Conservation (phyloP, 1,140 invertebrate species). For the Penaeus indicus region DNA sequence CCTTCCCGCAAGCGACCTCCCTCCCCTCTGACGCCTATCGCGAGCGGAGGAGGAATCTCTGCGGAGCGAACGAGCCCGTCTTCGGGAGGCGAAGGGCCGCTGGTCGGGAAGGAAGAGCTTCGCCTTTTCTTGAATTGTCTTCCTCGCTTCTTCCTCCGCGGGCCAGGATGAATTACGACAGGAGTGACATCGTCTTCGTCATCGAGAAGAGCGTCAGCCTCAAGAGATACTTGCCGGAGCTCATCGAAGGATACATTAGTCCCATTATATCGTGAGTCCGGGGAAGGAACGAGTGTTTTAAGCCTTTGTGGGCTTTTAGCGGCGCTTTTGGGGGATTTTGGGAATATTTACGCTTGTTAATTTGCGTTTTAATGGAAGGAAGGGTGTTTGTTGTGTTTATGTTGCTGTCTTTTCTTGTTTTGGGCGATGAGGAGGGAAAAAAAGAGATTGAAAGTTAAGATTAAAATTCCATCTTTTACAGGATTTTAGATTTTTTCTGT, state of each 20-base stretch:
- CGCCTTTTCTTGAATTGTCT: too few relatives aligned
- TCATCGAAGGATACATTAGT: conserved; percentile 40
- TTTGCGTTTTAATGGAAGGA: not conserved
- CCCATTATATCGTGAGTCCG: conserved; percentile 42
- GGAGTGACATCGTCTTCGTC: conserved; percentile 49
- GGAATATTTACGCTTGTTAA: not conserved
- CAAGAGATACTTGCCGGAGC: conserved; percentile 48
- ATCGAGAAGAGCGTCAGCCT: conserved; percentile 51
- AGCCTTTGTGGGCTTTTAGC: too few relatives aligned
- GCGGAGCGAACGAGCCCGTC: too few relatives aligned
- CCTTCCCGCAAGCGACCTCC: too few relatives aligned
- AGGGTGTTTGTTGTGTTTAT: not conserved
- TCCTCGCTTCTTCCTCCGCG: too few relatives aligned
- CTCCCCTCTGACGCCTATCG: too few relatives aligned
- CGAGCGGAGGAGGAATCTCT: too few relatives aligned
- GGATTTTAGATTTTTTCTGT: too few relatives aligned
- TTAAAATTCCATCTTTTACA: too few relatives aligned
- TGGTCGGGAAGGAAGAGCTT: too few relatives aligned
- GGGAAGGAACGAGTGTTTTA: not conserved
- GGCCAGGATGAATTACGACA: conserved; percentile 41
- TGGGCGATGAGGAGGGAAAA: not conserved
- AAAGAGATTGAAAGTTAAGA: not conserved
- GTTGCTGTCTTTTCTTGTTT: too few relatives aligned
- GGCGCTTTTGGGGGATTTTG: not conserved
- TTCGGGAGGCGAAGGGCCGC: too few relatives aligned